A percentile compares a stretch with the other conserved stretches of the same genome.
Evolutionary conservation across 1,140 invertebrate genomes (phyloP).

Genomic region (Olivierus martensii): DNA sequence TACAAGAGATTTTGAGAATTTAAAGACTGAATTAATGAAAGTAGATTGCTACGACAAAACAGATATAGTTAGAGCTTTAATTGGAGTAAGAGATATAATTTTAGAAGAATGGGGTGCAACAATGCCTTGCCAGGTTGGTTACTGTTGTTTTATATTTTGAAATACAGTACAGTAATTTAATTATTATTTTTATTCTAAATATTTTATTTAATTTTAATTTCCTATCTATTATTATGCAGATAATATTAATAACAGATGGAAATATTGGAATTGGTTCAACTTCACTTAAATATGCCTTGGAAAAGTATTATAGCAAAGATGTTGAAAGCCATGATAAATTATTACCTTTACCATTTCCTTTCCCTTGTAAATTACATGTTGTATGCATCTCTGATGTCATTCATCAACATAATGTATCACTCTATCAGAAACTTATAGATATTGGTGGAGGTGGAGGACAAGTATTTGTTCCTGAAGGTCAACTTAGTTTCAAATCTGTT

Average conservation of each 20-base stretch:
- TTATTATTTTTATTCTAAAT: no score
- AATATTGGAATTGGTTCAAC: conserved; percentile 33
- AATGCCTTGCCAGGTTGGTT: conserved; percentile 41
- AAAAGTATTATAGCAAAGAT: conserved; percentile 8
- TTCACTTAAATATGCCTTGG: conserved; percentile 9
- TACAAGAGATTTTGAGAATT: conserved; percentile 65
- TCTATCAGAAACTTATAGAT: conserved; percentile 39
- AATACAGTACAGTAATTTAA: no score
- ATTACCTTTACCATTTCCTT: conserved; percentile 59
- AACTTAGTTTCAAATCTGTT: conserved; percentile 37
- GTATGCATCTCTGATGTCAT: conserved; percentile 42
- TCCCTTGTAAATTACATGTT: conserved; percentile 63
- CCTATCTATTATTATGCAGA: conserved; percentile 40
- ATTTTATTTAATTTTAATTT: no score
- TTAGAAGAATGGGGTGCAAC: conserved; percentile 71
- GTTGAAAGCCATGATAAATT: conserved; percentile 19
- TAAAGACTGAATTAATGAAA: conserved; percentile 52
- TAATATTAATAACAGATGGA: conserved; percentile 67
- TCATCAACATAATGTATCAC: conserved; percentile 27
- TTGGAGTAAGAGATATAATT: conserved; percentile 56
- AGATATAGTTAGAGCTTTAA: conserved; percentile 57
- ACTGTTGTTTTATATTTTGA: conserved; percentile 4
- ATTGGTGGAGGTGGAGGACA: conserved; percentile 48
- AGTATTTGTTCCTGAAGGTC: conserved; percentile 45
- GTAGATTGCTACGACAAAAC: conserved; percentile 72